These are phyloP conservation scores for Scartelaos histophorus DNA, from an alignment of 2,113 vertebrate species.

Conservation along the genomic window DNA sequence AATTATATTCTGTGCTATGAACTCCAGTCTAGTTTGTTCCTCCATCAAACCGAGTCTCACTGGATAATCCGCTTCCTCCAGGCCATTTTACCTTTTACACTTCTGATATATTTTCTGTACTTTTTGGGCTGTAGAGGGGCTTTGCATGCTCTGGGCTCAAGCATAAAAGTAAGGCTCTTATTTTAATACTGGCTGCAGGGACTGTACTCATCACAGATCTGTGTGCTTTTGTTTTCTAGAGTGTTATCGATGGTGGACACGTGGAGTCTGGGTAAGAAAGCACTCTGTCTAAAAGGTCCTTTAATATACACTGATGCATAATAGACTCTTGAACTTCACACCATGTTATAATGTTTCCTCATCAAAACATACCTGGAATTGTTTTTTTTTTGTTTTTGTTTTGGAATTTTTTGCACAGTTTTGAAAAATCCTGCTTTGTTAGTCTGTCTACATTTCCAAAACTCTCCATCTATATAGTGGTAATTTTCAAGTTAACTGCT, in stretches of 20 bases:
- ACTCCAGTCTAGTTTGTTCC: constrained; percentile 14
- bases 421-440: too few relatives aligned
- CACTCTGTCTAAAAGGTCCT: neutral
- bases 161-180: constrained; percentile 37
- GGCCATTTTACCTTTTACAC: constrained; percentile 36
- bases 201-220: constrained; percentile 44
- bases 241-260: constrained; percentile 84
- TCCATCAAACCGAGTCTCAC: constrained; percentile 28
- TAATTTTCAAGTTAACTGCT: too few relatives aligned
- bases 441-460: too few relatives aligned
- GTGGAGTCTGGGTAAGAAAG: constrained; percentile 81
- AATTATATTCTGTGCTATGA: constrained; percentile 11
- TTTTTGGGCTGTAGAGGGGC: constrained; percentile 13
- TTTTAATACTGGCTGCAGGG: constrained; percentile 40
- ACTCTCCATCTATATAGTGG: too few relatives aligned
- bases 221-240: constrained; percentile 69
- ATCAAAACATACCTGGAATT: too few relatives aligned
- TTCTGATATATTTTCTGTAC: constrained; percentile 37
- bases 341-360: too few relatives aligned
- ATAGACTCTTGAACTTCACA: too few relatives aligned
- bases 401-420: too few relatives aligned
- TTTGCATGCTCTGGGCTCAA: constrained; percentile 19
- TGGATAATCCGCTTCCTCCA: constrained; percentile 34
- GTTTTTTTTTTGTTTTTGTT: too few relatives aligned
- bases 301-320: too few relatives aligned